phyloP scores from a whole-genome alignment of 2,888 invertebrate species.

The Peribatodes rhomboidaria region DNA sequence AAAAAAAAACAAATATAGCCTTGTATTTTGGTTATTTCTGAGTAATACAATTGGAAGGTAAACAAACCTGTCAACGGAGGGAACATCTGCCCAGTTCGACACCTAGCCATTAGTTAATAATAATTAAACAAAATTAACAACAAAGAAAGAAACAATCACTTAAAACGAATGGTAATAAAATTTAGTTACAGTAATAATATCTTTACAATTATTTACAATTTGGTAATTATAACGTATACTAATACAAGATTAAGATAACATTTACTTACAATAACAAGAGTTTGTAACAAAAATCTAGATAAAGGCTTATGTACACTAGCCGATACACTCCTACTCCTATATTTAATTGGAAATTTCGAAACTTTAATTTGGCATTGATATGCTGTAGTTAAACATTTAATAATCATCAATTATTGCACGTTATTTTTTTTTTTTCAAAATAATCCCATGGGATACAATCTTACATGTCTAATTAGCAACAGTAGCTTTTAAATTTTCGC shows the following conservation, averaged over 20 bases:
- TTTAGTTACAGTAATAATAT: slow-evolving; percentile 84
- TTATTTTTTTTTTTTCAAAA: slow-evolving; percentile 66
- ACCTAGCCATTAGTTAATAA: slow-evolving; percentile 61
- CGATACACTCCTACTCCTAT: slow-evolving; percentile 50
- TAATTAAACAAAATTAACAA: slow-evolving; percentile 80
- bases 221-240: slow-evolving; percentile 84
- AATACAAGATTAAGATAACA: slow-evolving; percentile 79
- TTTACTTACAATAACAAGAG: slow-evolving; percentile 76
- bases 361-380: slow-evolving; percentile 82
- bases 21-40: neutral
- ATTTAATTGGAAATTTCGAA: slow-evolving; percentile 60
- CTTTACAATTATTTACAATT: slow-evolving; percentile 85
- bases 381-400: slow-evolving; percentile 72
- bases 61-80: slow-evolving; percentile 11
- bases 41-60: neutral
- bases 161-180: slow-evolving; percentile 86
- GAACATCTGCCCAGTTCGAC: slow-evolving; percentile 23
- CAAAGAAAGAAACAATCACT: slow-evolving; percentile 82
- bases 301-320: slow-evolving; percentile 73
- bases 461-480: slow-evolving; percentile 60
- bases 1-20: no score
- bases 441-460: slow-evolving; percentile 63
- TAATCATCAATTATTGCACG: slow-evolving; percentile 79
- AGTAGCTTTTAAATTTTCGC: slow-evolving; percentile 60
- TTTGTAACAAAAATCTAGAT: slow-evolving; percentile 74